Percentiles rank a stretch among this genome's conserved stretches.
Evolutionary conservation across 2,113 vertebrate species (phyloP).

Genomic region (Rhea pennata): DNA sequence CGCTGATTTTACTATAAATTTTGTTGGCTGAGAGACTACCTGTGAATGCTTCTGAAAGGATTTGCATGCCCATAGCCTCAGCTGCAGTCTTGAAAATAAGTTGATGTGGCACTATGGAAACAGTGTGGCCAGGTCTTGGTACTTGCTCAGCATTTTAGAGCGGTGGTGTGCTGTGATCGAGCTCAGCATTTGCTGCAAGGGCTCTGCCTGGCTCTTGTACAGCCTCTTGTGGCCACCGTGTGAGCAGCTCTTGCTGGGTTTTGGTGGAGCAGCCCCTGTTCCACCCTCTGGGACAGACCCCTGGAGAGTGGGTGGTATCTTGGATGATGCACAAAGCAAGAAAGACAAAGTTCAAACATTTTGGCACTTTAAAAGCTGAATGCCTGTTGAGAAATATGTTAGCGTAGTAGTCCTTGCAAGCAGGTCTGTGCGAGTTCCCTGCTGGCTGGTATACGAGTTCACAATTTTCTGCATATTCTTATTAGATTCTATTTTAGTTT

Average conservation of each 20-base stretch:
- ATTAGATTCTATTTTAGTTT: neutral
- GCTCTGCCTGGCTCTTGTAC: neutral
- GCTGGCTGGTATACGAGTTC: neutral
- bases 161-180: neutral
- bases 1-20: neutral
- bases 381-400: neutral
- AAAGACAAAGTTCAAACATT: neutral
- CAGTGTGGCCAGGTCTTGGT: accelerated
- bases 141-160: neutral
- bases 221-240: constrained; percentile 45
- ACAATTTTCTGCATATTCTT: neutral
- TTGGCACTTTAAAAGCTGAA: neutral
- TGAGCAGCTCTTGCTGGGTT: neutral
- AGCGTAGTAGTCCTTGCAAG: neutral
- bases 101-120: neutral
- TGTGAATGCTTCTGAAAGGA: neutral
- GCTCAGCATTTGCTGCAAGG: neutral
- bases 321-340: neutral
- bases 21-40: accelerated
- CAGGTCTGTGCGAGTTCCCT: neutral
- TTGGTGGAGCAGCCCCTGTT: neutral
- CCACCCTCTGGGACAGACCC: neutral
- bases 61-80: neutral
- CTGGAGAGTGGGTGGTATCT: neutral
- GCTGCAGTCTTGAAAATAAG: neutral